Base-by-base conservation (phyloP, 92 coral and sea anemone species). In the Hydrozoanthus gracilis region DNA sequence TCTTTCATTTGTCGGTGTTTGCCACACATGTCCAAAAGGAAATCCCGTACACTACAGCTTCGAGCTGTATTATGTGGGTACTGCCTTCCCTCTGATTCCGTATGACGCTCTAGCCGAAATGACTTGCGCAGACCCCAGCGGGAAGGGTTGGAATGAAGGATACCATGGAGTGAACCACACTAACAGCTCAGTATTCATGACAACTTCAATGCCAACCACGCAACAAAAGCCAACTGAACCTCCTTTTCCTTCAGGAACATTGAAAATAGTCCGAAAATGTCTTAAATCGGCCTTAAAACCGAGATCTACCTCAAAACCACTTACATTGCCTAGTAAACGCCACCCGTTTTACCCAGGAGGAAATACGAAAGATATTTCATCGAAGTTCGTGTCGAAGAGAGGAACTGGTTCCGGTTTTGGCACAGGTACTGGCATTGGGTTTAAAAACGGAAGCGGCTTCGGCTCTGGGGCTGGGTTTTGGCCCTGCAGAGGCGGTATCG, bases 11-110 rank as follows among this genome's bases (percentile, higher is more conserved):
- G 86, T 52, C 13, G 92, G 95, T 6, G 44, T 73, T 44, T 94
- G 98, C 52, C 70, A 62, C 15, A 88, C 93, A 4, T 94, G 98
- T 49, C 87, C 89, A 86, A 60, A 50, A 9, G 70, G 82, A 44
- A 15, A 68, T 12, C 82, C 74, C 52, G 67, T 92, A 45, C 6
- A 71, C 5, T 94, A 90, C 82, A 18, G 76, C 49, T 94, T 95
- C 95, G 45, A 86, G 10, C 84, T 92, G 15, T 92, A 73, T 64
- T 86, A 87, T n/a, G 83, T 90, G 12, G 73, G 64, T 17, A 80
- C 45, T 49, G 7, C 1, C 3, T 15, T n/a, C 3, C 7, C 60
- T 3, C 15, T 49, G n/a, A 16, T 18, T 14, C 47, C 85, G 49
- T 7, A 3, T 5, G 70, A 9, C 4, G 46, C 47, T 11, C 48